These are phyloP conservation scores for Alca torda DNA, from an alignment of 2,797 vertebrate genomes.

Conservation along the genomic window DNA sequence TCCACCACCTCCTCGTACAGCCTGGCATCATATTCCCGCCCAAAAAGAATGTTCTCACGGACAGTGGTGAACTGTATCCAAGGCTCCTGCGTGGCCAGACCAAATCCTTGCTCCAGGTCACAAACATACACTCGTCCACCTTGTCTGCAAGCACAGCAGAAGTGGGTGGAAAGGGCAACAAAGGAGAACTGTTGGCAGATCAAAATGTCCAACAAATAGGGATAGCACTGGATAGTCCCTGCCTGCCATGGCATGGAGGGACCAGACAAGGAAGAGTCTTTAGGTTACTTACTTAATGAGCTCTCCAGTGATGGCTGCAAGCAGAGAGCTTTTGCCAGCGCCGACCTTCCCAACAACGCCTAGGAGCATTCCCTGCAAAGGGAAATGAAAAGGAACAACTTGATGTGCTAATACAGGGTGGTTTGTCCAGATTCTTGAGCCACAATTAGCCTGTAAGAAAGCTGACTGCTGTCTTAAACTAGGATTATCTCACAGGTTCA, in stretches of 20 bases:
- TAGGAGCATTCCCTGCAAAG: constrained; percentile 85
- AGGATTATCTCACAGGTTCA: background rate
- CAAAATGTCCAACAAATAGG: background rate
- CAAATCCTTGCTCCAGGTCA: constrained; percentile 85
- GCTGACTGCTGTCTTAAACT: background rate
- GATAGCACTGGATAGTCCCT: background rate
- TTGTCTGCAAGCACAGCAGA: constrained; percentile 65
- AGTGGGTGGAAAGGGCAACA: background rate
- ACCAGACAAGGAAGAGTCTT: background rate
- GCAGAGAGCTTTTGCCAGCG: constrained; percentile 92
- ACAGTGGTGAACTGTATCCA: constrained; percentile 96
- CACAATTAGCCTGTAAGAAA: background rate
- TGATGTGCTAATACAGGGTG: background rate
- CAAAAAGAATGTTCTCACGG: constrained; percentile 93
- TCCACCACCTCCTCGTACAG: constrained; percentile 88
- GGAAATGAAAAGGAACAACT: constrained; percentile 6
- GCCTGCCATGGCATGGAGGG: rapidly evolving
- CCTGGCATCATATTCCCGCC: constrained; percentile 80
- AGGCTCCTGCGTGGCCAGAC: constrained; percentile 89
- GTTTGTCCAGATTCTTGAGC: background rate
- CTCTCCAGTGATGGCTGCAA: constrained; percentile 91
- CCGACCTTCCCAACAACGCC: constrained; percentile 94
- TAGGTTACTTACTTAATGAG: constrained; percentile 85
- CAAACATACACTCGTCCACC: constrained; percentile 80
- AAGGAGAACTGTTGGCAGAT: background rate